Evolutionary conservation across 2,113 vertebrate genomes (phyloP).

Genomic region (Oxyura jamaicensis): DNA sequence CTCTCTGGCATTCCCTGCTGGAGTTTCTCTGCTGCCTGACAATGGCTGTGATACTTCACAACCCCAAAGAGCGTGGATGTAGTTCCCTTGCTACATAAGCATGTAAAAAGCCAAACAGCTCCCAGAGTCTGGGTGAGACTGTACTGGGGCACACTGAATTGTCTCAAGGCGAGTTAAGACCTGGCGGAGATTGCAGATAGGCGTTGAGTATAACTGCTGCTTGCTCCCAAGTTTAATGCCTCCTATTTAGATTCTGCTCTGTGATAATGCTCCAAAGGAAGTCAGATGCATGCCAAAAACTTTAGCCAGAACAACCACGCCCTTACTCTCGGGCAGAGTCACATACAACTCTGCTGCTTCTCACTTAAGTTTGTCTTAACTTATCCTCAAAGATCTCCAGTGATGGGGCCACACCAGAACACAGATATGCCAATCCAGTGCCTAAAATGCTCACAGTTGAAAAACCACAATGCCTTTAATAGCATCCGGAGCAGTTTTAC

Average conservation of each 20-base stretch:
- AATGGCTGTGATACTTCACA: background rate
- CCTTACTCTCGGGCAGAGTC: background rate
- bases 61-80: background rate
- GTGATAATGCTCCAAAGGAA: background rate
- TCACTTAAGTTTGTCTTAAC: background rate
- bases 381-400: background rate
- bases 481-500: background rate
- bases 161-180: background rate
- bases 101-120: background rate
- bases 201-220: background rate
- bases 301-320: background rate
- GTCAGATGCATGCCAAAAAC: background rate
- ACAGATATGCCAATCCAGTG: background rate
- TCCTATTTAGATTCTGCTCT: background rate
- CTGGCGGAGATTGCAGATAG: background rate
- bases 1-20: background rate
- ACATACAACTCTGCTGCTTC: background rate
- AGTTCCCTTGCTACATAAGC: background rate
- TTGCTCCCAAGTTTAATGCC: background rate
- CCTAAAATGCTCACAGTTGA: background rate
- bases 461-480: background rate
- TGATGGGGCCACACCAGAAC: background rate
- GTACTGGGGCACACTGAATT: background rate
- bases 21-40: background rate
- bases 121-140: background rate